A percentile compares a stretch with the other conserved stretches of the same genome.
These are phyloP conservation scores for Phrynocephalus versicolor DNA, from an alignment of 2,113 vertebrate species.

Conservation along the genomic window DNA sequence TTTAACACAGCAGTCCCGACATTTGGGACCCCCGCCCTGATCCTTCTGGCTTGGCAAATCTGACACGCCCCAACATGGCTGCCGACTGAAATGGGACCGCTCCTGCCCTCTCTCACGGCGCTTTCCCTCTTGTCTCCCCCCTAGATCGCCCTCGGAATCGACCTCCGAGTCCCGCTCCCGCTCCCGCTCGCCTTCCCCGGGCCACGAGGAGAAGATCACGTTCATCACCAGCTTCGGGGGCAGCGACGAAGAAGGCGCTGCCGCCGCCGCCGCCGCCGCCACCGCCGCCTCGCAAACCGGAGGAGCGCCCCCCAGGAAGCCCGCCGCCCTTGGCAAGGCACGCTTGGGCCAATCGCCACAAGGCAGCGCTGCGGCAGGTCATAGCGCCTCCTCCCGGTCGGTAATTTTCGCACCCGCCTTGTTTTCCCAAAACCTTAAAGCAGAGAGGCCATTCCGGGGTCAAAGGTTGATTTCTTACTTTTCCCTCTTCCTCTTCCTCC, in stretches of 20 bases:
- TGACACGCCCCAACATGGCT: too few species aligned
- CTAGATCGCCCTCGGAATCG: conserved; percentile 79
- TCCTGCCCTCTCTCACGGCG: too few species aligned
- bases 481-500: not conserved
- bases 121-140: too few species aligned
- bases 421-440: conserved; percentile 22
- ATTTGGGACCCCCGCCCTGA: too few species aligned
- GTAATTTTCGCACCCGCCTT: conserved; percentile 84
- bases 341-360: conserved; percentile 69
- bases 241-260: conserved; percentile 86
- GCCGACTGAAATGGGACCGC: accelerated
- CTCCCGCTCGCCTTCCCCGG: conserved; percentile 80
- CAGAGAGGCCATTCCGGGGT: conserved; percentile 47
- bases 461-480: conserved; percentile 2
- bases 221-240: conserved; percentile 97
- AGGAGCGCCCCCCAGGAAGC: conserved; percentile 57
- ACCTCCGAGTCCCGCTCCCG: conserved; percentile 86
- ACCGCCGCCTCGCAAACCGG: conserved; percentile 50
- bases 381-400: conserved; percentile 95
- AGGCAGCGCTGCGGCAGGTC: conserved; percentile 83
- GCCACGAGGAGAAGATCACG: conserved; percentile 90
- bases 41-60: too few species aligned
- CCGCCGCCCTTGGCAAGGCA: conserved; percentile 68
- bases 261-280: conserved; percentile 53
- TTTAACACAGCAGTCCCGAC: too few species aligned